Percentiles rank a stretch among this genome's conserved stretches.
These are phyloP conservation scores for Drosophila saltans DNA, from an alignment of 1,140 invertebrate genomes.

Conservation along the genomic window DNA sequence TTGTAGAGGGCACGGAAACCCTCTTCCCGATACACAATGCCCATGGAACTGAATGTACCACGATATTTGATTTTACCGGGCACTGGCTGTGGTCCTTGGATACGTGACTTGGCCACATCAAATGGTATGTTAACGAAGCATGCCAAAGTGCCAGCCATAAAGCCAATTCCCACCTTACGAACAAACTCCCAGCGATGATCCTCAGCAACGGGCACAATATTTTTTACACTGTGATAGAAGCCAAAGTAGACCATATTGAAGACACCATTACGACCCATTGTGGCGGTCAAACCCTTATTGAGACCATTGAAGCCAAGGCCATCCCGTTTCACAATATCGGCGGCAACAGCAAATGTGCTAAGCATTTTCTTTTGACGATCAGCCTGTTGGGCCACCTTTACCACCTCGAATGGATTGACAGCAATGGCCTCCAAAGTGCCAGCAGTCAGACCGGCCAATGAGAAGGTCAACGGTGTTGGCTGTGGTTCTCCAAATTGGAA, in stretches of 20 bases:
- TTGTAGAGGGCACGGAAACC: slow-evolving; percentile 95
- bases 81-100: slow-evolving; percentile 94
- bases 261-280: slow-evolving; percentile 92
- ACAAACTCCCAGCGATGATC: slow-evolving; percentile 88
- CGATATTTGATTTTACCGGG: slow-evolving; percentile 90
- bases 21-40: slow-evolving; percentile 92
- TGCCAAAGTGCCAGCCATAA: slow-evolving; percentile 91
- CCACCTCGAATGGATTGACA: slow-evolving; percentile 97
- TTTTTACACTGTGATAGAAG: slow-evolving; percentile 96
- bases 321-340: slow-evolving; percentile 89
- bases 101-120: slow-evolving; percentile 97
- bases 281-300: slow-evolving; percentile 95
- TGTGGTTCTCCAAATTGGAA: slow-evolving; percentile 90
- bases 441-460: slow-evolving; percentile 92
- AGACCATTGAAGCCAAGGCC: slow-evolving; percentile 91
- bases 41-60: slow-evolving; percentile 89
- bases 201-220: slow-evolving; percentile 88
- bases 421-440: slow-evolving; percentile 95
- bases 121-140: slow-evolving; percentile 97
- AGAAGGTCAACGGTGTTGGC: slow-evolving; percentile 92
- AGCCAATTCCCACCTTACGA: slow-evolving; percentile 91
- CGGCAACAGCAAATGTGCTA: slow-evolving; percentile 91
- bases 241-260: slow-evolving; percentile 98
- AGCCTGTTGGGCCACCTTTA: slow-evolving; percentile 94
- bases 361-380: slow-evolving; percentile 87